Conservation (phyloP, 2,113 vertebrate genomes). For the Lota lota region DNA sequence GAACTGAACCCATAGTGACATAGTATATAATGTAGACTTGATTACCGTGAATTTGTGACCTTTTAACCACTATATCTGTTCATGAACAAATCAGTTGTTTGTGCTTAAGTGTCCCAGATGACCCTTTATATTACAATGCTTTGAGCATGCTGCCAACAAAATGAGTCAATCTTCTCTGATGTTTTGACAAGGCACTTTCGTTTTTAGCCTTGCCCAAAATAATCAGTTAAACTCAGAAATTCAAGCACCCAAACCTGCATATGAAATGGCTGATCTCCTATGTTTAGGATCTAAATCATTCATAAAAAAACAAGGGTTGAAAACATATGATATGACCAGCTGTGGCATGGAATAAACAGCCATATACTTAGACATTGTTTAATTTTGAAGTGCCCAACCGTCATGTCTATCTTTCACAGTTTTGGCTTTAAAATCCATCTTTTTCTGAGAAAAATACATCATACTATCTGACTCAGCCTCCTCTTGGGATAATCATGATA, state of each 20-base stretch:
- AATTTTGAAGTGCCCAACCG: conserved; percentile 25
- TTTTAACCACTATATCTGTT: conserved; percentile 36
- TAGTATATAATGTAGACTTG: conserved; percentile 42
- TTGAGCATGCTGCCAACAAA: conserved; percentile 66
- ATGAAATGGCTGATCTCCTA: too few species aligned
- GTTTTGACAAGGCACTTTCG: conserved; percentile 31
- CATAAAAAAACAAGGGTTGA: too few species aligned
- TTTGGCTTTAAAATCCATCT: conserved; percentile 17
- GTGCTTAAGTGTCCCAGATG: conserved; percentile 39
- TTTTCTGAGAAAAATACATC: neutral
- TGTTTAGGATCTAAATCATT: too few species aligned
- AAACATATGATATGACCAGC: conserved; percentile 20
- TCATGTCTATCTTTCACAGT: conserved; percentile 47
- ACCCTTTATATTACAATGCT: conserved; percentile 41
- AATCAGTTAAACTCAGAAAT: neutral
- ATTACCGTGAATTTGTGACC: conserved; percentile 52
- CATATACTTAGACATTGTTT: conserved; percentile 42
- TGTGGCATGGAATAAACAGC: conserved; percentile 68
- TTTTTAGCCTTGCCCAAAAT: conserved; percentile 34
- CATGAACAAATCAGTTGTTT: conserved; percentile 38
- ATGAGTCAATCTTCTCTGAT: conserved; percentile 34
- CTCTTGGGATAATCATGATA: conserved; percentile 1
- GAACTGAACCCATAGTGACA: conserved; percentile 51
- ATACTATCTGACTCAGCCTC: conserved; percentile 6
- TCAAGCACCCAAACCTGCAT: too few species aligned